Evolutionary conservation across 2,888 invertebrate species (phyloP), one percentile per base, ranked within the genome.

Genomic region (Molanna angustata): DNA sequence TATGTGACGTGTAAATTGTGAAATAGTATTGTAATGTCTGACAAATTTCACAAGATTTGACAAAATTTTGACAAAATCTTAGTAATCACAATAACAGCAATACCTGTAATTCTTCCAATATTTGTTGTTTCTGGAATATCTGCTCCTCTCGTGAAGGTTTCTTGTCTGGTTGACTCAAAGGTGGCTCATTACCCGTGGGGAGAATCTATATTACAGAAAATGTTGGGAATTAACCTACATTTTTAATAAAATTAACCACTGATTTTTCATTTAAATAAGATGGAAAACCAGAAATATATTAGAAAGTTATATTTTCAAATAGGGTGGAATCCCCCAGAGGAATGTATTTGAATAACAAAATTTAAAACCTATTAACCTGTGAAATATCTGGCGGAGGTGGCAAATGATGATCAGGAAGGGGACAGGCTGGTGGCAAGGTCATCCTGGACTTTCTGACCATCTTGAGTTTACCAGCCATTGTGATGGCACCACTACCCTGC

Each of bases 71-170:
- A n/a, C n/a, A n/a, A n/a, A n/a, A n/a, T n/a, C n/a, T n/a, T n/a
- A n/a, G n/a, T n/a, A n/a, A n/a, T n/a, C n/a, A n/a, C n/a, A n/a
- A n/a, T n/a, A n/a, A 11, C 27, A 27, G 7, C 11, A 16, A 4
- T 46, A 59, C 59, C 53, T 79, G 77, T 57, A 84, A 69, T 67
- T 87, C 86, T 63, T 86, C 85, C 22, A 86, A 74, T 62, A 87
- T 85, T 64, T 83, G 84, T 67, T 85, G 84, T 64, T 85, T 82
- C 62, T 83, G 80, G 48, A 82, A 72, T 58, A 82, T 80, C 63
- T 85, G 83, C 60, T 85, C 85, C 61, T 84, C 78, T 54, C 70
- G 66, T 49, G 67, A 61, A 40, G 62, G 56, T 60, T 62, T 60
- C 48, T 60, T 60, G 14, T 52, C 57, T 50, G 41, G 27, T 41